Conservation (phyloP, 2,113 vertebrate species). For the Hemiprocne comata region DNA sequence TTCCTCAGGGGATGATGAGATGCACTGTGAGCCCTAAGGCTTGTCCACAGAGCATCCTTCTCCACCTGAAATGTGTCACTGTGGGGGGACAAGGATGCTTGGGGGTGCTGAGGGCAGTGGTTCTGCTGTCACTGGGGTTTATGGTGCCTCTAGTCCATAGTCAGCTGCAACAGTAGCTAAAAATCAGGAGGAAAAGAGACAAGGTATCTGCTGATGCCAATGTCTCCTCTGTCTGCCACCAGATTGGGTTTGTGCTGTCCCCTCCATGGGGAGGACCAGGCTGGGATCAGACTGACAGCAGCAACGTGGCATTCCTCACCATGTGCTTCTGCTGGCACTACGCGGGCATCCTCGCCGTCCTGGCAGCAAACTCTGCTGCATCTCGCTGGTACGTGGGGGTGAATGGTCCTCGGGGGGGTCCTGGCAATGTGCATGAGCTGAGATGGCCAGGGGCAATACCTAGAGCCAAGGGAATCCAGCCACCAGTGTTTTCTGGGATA, state of each 20-base stretch:
- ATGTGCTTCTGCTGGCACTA: slow-evolving; percentile 93
- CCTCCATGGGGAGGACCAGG: slow-evolving; percentile 74
- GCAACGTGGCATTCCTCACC: slow-evolving; percentile 84
- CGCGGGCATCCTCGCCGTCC: slow-evolving; percentile 59
- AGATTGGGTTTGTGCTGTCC: slow-evolving; percentile 88
- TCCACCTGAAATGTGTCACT: not conserved
- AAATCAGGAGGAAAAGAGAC: not conserved
- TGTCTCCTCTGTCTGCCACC: not conserved
- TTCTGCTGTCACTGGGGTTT: not conserved
- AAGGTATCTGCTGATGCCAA: not conserved
- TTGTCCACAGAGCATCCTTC: not conserved
- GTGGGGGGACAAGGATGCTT: rapidly evolving
- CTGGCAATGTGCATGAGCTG: rapidly evolving
- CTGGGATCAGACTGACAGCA: slow-evolving; percentile 74
- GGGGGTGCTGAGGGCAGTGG: not conserved
- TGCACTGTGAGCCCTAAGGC: not conserved
- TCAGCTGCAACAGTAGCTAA: not conserved
- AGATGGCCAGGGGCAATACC: not conserved
- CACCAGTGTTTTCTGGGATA: rapidly evolving
- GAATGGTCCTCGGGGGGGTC: not conserved
- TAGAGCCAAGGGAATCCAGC: no score
- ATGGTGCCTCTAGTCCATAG: not conserved
- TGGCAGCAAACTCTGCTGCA: slow-evolving; percentile 48
- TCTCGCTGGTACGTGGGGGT: slow-evolving; percentile 79
- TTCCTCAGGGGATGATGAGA: not conserved